phyloP scores from a whole-genome alignment of 2,113 vertebrate genomes.

The Phoenicopterus ruber region DNA sequence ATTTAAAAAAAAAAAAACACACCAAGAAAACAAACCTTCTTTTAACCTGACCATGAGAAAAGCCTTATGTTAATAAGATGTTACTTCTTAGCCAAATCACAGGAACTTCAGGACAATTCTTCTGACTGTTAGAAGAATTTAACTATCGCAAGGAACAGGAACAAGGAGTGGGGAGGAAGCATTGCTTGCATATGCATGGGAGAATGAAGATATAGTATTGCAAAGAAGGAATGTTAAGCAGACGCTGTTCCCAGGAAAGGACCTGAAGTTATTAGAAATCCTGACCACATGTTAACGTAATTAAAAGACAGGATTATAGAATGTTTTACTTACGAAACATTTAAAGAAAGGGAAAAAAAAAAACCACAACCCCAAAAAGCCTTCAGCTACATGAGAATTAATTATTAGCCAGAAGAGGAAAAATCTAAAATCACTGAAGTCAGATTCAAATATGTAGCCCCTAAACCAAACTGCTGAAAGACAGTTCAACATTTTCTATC shows the following conservation, averaged over 20 bases:
- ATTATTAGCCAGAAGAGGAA: not conserved
- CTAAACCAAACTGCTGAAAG: not conserved
- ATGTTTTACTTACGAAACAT: not conserved
- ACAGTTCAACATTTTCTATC: not conserved
- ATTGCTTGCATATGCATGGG: not conserved
- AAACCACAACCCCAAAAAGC: not conserved
- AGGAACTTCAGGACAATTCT: not conserved
- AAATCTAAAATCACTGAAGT: not conserved
- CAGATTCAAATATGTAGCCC: not conserved
- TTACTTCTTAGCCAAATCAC: not conserved
- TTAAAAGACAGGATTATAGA: not conserved
- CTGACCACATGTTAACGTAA: not conserved
- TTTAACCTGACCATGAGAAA: not conserved
- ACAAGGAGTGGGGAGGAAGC: not conserved
- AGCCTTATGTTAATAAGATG: not conserved
- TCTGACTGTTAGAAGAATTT: not conserved
- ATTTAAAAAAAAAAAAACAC: not conserved
- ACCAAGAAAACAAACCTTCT: too few relatives aligned
- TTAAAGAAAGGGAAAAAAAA: not conserved
- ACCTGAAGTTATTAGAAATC: not conserved
- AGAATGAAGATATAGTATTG: not conserved
- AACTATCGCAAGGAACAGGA: not conserved
- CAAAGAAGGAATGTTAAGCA: not conserved
- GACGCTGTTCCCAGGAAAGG: not conserved
- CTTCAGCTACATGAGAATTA: not conserved